Evolutionary conservation across 2,888 invertebrate species (phyloP).

Genomic region (Eumerus sabulonum): DNA sequence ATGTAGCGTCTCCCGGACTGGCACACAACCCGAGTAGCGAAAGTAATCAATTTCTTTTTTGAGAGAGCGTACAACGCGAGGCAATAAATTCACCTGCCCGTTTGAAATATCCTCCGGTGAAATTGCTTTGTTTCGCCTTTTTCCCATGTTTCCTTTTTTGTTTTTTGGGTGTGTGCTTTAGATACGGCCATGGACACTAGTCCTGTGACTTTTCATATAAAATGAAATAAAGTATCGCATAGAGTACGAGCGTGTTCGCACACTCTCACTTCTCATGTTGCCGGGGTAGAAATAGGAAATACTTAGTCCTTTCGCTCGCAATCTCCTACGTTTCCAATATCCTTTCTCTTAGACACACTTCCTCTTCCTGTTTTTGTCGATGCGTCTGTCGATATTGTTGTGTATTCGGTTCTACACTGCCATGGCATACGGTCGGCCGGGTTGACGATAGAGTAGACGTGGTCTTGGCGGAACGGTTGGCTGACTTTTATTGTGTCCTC

Average conservation of each 20-base stretch:
- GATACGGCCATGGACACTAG: constrained; percentile 23
- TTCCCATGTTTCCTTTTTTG: constrained; percentile 19
- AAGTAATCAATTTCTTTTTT: constrained; percentile 65
- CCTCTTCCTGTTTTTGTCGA: constrained; percentile 66
- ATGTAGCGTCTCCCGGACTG: constrained; percentile 10
- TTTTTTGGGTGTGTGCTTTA: constrained; percentile 9
- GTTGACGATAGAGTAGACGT: not conserved
- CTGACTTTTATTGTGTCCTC: constrained; percentile 67
- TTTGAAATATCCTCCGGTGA: constrained; percentile 64
- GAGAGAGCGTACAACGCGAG: constrained; percentile 54
- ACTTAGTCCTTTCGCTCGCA: constrained; percentile 64
- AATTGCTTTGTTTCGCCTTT: constrained; percentile 60
- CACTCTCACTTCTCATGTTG: not conserved
- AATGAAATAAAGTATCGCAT: constrained; percentile 55
- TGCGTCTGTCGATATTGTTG: constrained; percentile 57
- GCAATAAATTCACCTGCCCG: constrained; percentile 66
- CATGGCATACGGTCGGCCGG: constrained; percentile 46
- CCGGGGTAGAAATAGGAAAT: constrained; percentile 51
- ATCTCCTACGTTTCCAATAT: constrained; percentile 68
- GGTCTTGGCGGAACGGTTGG: constrained; percentile 33
- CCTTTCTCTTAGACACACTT: constrained; percentile 69
- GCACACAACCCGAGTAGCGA: constrained; percentile 44
- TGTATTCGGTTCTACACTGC: constrained; percentile 55
- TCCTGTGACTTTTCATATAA: constrained; percentile 53
- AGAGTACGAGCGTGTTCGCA: not conserved